Percentiles rank a stretch among this genome's conserved stretches.
Conservation (phyloP, 2,113 vertebrate genomes). For the Mustela lutreola region DNA sequence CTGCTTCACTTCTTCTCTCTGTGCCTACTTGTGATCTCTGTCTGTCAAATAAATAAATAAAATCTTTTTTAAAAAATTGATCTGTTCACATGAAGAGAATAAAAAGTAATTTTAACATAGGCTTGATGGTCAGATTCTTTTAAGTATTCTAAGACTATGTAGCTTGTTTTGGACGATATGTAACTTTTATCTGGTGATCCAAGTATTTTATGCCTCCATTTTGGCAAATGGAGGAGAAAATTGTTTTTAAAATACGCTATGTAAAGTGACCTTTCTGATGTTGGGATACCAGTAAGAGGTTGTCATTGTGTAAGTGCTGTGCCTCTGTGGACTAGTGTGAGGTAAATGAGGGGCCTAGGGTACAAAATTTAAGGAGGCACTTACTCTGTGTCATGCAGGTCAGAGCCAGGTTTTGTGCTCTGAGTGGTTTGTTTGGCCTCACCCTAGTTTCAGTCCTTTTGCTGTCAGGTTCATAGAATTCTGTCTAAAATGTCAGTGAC, state of each 20-base stretch:
- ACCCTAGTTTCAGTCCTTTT: not conserved
- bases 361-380: not conserved
- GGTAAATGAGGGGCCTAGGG: not conserved
- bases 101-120: constrained; percentile 37
- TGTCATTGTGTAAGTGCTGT: not conserved
- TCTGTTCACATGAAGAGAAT: constrained; percentile 7
- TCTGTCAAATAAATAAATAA: too few species aligned
- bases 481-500: not conserved
- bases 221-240: not conserved
- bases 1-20: too few species aligned
- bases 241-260: not conserved
- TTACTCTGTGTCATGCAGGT: not conserved
- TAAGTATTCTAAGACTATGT: not conserved
- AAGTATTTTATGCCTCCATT: not conserved
- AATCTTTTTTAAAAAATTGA: not conserved
- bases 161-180: not conserved
- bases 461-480: not conserved
- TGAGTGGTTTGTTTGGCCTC: not conserved
- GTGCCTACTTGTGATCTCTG: too few species aligned
- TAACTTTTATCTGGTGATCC: not conserved
- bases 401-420: not conserved
- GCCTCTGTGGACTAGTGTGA: not conserved
- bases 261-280: not conserved
- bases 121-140: not conserved
- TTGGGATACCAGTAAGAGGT: not conserved